A percentile compares a stretch with the other conserved stretches of the same genome.
Conservation (phyloP, 2,797 vertebrate species). For the Varecia variegata region DNA sequence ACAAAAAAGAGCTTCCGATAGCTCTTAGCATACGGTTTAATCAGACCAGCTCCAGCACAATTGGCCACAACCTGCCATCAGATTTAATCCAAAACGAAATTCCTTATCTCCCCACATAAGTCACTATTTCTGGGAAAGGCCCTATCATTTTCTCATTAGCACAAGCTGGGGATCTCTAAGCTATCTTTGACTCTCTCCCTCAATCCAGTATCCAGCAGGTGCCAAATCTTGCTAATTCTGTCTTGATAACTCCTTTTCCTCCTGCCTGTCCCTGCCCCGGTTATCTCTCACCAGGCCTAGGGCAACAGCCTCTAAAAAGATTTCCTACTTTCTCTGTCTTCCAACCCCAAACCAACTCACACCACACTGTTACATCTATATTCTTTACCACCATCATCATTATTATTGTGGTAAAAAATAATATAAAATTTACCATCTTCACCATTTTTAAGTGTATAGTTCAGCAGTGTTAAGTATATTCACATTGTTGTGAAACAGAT, state of each 20-base stretch:
- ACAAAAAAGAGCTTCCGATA: background rate
- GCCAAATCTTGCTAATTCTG: background rate
- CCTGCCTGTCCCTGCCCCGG: too few species aligned
- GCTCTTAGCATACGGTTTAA: background rate
- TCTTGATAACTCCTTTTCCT: background rate
- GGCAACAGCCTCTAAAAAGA: background rate
- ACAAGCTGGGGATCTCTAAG: background rate
- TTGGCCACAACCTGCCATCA: background rate
- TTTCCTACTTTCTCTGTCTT: background rate
- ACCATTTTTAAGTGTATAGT: background rate
- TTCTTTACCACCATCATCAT: background rate
- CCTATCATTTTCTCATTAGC: background rate
- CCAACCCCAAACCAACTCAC: background rate
- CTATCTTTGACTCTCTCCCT: background rate
- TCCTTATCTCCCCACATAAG: background rate
- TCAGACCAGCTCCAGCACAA: background rate
- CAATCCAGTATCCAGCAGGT: background rate
- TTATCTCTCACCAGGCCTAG: background rate
- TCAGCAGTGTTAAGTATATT: background rate
- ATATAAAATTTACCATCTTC: background rate
- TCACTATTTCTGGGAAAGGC: background rate
- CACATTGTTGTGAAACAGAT: background rate
- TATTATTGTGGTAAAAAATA: background rate
- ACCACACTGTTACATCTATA: background rate
- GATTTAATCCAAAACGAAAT: background rate